Evolutionary conservation across 2,797 vertebrate genomes (phyloP), one percentile per base, ranked within the genome.

Genomic region (Okamejei kenojei): DNA sequence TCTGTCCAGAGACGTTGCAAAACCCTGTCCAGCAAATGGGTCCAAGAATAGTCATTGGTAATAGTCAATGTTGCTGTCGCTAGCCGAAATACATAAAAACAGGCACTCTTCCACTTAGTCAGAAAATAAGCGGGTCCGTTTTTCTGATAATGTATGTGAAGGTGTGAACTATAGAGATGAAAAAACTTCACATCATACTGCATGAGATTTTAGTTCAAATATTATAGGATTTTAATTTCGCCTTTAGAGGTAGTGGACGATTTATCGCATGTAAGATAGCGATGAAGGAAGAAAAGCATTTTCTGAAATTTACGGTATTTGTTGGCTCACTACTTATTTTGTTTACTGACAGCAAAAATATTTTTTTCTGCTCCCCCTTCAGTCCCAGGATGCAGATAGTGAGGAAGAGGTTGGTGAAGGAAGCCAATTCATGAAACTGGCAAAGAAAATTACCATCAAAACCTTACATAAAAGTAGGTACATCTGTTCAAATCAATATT

Each of bases 341-440:
- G n/a, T 32, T 65, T n/a, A 68, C n/a, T 88, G 29, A n/a, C 5
- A 86, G 26, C 13, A 86, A 86, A 86, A 61, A 61, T 45, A 1
- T 9, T 86, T 86, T 84, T 92, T 19, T 91, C 0, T 54, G 7
- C 71, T 92, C 45, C 76, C 15, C 15, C 58, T 93, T 93, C 95
- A 98, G 97, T 96, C 96, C 6, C 96, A 98, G 94, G 96, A 97
- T 95, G 96, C 97, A 94, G 94, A 95, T 94, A 95, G 95, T 80
- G 94, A 96, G 65, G 96, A 97, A 82, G 96, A 98, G 1, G 96
- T 96, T 23, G 97, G 97, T 11, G 98, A 98, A 93, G 97, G 98
- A 93, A 99, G 98, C 80, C 97, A 96, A 7, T 99, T 99, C 93
- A 99, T 99, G 98, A 98, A 97, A 94, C 95, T 99, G 92, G 99